Evolutionary conservation across 2,888 invertebrate species (phyloP).

Genomic region (Eupithecia subumbrata): DNA sequence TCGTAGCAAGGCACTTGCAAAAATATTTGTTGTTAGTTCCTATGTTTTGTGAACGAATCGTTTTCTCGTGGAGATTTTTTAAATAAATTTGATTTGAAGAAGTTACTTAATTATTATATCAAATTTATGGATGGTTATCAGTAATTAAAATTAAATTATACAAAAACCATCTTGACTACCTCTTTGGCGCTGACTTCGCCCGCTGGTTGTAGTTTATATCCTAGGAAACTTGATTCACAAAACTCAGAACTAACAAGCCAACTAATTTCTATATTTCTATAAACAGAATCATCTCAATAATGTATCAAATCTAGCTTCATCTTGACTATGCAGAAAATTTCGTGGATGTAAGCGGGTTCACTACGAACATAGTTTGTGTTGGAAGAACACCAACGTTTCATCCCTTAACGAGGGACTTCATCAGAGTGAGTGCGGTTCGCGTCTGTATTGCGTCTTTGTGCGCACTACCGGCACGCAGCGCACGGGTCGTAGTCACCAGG

Average conservation of each 20-base stretch:
- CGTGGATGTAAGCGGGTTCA: constrained; percentile 22
- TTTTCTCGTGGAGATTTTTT: background rate
- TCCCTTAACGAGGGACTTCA: too few relatives aligned
- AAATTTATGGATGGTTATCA: background rate
- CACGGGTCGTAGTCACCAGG: too few relatives aligned
- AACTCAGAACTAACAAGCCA: background rate
- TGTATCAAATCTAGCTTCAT: constrained; percentile 6
- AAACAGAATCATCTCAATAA: background rate
- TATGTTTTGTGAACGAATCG: background rate
- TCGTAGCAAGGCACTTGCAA: background rate
- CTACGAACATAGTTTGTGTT: too few relatives aligned
- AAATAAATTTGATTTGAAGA: background rate
- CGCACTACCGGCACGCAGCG: too few relatives aligned
- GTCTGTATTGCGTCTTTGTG: too few relatives aligned
- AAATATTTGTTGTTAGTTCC: background rate
- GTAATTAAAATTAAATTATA: background rate
- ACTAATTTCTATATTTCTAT: background rate
- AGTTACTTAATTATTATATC: background rate
- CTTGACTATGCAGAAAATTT: constrained; percentile 26
- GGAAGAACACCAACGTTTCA: too few relatives aligned
- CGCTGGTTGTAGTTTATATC: background rate
- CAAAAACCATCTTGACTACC: background rate
- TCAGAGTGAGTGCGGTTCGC: too few relatives aligned
- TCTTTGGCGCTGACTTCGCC: background rate
- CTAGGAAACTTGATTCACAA: background rate